Conservation (phyloP, 1,140 invertebrate genomes). For the Temnothorax nylanderi region DNA sequence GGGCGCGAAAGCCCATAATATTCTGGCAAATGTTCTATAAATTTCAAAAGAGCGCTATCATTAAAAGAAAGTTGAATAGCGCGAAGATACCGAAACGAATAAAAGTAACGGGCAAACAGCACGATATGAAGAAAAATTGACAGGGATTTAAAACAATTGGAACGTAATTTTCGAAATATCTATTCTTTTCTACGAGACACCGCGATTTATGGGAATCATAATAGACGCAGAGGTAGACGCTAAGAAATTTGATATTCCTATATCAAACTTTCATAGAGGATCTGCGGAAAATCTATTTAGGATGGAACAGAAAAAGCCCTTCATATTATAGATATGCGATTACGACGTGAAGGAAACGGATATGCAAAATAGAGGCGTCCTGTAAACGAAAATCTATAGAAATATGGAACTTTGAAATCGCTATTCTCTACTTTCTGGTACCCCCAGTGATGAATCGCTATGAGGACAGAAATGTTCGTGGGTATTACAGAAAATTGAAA, state of each 20-base stretch:
- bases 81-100: not conserved
- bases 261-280: constrained; percentile 52
- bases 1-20: not conserved
- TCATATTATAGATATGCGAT: constrained; percentile 39
- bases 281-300: constrained; percentile 52
- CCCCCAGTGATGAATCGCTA: not conserved
- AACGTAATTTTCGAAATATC: constrained; percentile 18
- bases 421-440: constrained; percentile 16
- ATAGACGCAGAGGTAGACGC: not conserved
- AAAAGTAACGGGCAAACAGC: not conserved
- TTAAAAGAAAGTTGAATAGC: not conserved
- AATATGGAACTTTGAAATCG: constrained; percentile 33
- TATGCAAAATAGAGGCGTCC: constrained; percentile 14
- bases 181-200: not conserved
- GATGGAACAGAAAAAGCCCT: constrained; percentile 33
- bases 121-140: not conserved
- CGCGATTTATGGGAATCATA: constrained; percentile 24
- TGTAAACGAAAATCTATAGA: constrained; percentile 59
- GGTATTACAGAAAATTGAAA: not conserved
- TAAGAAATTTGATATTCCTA: constrained; percentile 39
- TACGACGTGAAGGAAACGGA: constrained; percentile 25
- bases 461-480: not conserved
- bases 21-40: constrained; percentile 6
- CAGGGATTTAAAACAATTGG: not conserved
- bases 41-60: constrained; percentile 7